These are phyloP conservation scores for Corvus moneduloides DNA, from an alignment of 2,113 vertebrate genomes.

Conservation along the genomic window DNA sequence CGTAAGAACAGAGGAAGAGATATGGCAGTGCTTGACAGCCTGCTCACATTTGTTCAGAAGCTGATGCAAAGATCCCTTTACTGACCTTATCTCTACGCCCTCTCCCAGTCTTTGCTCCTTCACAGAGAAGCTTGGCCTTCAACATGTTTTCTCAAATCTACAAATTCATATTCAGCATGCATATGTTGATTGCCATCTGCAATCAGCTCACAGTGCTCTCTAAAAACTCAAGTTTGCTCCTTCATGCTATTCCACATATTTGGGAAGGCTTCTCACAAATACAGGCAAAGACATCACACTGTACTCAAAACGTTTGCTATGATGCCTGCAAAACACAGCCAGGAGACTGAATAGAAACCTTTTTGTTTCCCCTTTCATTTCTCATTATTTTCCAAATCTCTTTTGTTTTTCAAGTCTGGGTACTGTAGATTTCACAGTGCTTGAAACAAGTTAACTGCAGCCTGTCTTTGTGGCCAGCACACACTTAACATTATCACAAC, in stretches of 20 bases:
- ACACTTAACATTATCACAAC: fast-evolving
- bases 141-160: not conserved
- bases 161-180: not conserved
- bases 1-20: not conserved
- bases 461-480: not conserved
- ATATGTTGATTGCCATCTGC: not conserved
- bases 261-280: not conserved
- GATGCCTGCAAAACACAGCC: not conserved
- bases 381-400: not conserved
- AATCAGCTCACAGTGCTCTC: not conserved
- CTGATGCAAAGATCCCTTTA: not conserved
- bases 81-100: not conserved
- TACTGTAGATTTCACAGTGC: not conserved
- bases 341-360: not conserved
- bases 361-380: not conserved
- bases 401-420: not conserved
- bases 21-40: not conserved
- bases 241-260: not conserved
- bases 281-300: not conserved
- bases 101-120: not conserved
- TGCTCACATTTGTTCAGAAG: not conserved
- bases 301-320: not conserved
- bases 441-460: not conserved
- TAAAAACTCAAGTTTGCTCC: not conserved
- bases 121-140: not conserved